These are phyloP conservation scores for Hydra vulgaris DNA, from an alignment of 30 jellyfish, hydroid and myxozoan species.

Conservation along the genomic window DNA sequence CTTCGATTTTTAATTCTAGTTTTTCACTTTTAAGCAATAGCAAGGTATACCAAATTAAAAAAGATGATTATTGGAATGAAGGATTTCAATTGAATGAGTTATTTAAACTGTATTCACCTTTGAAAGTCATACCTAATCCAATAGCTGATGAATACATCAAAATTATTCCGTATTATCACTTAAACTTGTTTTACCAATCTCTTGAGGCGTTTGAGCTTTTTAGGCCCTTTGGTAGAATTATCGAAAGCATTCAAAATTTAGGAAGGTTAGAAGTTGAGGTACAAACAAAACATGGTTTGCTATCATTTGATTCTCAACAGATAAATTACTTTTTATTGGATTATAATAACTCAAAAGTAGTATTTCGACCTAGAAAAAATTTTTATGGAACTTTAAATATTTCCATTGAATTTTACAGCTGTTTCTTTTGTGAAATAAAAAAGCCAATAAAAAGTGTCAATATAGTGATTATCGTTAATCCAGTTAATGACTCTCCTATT, in stretches of 20 bases:
- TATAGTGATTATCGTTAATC: slow-evolving; percentile 14
- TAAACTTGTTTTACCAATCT: not conserved
- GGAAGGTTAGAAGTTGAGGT: slow-evolving; percentile 11
- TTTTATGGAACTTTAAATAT: slow-evolving; percentile 15
- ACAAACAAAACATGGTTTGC: not conserved
- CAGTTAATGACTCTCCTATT: slow-evolving; percentile 47
- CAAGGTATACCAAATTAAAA: not conserved
- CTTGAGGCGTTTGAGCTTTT: slow-evolving; percentile 8
- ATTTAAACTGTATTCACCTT: not conserved
- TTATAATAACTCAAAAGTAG: slow-evolving; percentile 4
- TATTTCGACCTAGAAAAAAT: slow-evolving; percentile 13
- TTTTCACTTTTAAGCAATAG: not conserved
- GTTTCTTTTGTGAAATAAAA: slow-evolving; percentile 4
- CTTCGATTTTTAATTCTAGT: not conserved
- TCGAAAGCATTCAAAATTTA: not conserved
- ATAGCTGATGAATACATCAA: slow-evolving; percentile 4
- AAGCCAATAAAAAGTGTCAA: not conserved
- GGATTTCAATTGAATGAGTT: slow-evolving; percentile 11
- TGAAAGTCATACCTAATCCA: not conserved
- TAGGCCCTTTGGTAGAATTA: slow-evolving; percentile 10
- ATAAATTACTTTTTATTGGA: not conserved
- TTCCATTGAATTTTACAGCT: slow-evolving; percentile 6
- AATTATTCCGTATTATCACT: slow-evolving; percentile 1
- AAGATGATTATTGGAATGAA: slow-evolving; percentile 8
- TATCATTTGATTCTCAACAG: not conserved